phyloP scores from a whole-genome alignment of 1,140 invertebrate species.

The Sinella curviseta region DNA sequence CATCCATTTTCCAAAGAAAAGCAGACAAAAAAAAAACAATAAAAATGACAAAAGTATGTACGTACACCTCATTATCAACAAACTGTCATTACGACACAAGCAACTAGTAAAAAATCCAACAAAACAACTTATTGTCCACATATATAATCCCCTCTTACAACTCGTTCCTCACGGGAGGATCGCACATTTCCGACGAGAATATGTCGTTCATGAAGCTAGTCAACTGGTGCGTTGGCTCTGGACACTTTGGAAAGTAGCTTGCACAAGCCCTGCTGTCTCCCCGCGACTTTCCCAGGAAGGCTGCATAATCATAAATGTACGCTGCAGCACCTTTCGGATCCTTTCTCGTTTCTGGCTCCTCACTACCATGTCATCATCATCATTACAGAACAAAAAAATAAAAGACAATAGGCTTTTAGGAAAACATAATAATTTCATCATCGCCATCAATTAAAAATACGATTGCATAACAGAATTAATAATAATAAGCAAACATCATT shows the following conservation, averaged over 20 bases:
- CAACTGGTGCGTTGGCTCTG: conserved; percentile 19
- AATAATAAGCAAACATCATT: too few relatives aligned
- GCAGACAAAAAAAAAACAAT: too few relatives aligned
- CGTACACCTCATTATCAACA: too few relatives aligned
- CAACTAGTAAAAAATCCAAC: too few relatives aligned
- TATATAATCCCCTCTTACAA: not conserved
- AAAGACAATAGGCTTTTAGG: too few relatives aligned
- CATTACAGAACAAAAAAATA: not conserved
- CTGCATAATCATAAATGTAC: conserved; percentile 40
- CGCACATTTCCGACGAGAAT: conserved; percentile 41
- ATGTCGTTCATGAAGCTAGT: conserved; percentile 40
- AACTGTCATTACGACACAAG: too few relatives aligned
- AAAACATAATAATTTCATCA: too few relatives aligned
- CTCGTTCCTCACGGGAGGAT: conserved; percentile 15
- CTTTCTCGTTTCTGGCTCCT: conserved; percentile 3
- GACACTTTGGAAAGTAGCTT: conserved; percentile 28
- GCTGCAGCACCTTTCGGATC: conserved; percentile 23
- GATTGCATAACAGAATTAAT: not conserved
- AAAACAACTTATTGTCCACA: not conserved
- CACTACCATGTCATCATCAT: not conserved
- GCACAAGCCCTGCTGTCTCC: conserved; percentile 17
- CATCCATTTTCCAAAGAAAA: too few relatives aligned
- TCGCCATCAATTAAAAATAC: not conserved
- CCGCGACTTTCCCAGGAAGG: conserved; percentile 28
- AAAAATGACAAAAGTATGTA: too few relatives aligned